Evolutionary conservation across 2,888 invertebrate species (phyloP), one percentile per base, ranked within the genome.

Genomic region (Drosophila mayaguana): DNA sequence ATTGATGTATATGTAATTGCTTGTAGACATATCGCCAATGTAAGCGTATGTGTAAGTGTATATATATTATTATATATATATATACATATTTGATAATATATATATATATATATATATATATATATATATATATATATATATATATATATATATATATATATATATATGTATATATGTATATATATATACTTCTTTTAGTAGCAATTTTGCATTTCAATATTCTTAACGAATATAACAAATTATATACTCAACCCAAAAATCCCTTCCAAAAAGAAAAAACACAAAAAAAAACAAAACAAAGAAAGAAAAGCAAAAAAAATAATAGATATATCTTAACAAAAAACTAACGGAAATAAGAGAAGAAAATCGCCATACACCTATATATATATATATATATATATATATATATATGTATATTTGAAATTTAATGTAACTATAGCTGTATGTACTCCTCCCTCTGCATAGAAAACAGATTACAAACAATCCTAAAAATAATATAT

Each of bases 141-240:
- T 16, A 25, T 25, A 25, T 4, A 8, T 4, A 46, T 25, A 46
- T 4, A 32, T 48, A 16, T 65, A 42, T 28, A 25, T 62, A 12
- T 48, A 18, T 48, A 32, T 42, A 16, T 25, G 22, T 48, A 18
- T 66, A 50, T 14, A 34, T 61, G 2, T 48, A 48, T 48, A 48
- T 6, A 28, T 45, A 1, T 34, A 9, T 48, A 28, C 12, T 18
- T 28, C 43, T 32, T 65, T 59, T 53, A 67, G 45, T 34, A 66
- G 56, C 45, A 51, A 38, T 67, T 59, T 68, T 40, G 68, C 68
- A 68, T 68, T 69, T 68, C 38, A 40, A 25, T 22, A 43, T 67
- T 68, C 56, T 63, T 48, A 45, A 57, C 53, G 46, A 63, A 63
- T 57, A 50, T 57, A 57, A 59, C 22, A 51, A 64, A 43, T 51